Percentiles rank a stretch among this genome's conserved stretches.
Conservation (phyloP, 1,140 invertebrate species). For the Globodera ellingtonae region DNA sequence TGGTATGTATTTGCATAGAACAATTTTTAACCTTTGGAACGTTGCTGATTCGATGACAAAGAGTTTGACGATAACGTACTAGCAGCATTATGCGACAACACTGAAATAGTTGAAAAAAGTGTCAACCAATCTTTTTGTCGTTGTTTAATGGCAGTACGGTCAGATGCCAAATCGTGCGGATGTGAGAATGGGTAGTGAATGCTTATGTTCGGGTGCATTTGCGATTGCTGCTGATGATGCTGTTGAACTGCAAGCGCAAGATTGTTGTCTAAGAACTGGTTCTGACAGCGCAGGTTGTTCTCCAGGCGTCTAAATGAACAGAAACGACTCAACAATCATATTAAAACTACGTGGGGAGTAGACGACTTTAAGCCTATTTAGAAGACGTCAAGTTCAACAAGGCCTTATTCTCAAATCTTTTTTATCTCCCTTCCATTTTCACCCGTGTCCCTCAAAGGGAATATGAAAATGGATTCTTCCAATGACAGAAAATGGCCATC, state of each 20-base stretch:
- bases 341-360: not conserved
- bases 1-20: not conserved
- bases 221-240: not conserved
- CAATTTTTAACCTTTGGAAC: not conserved
- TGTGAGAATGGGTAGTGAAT: slow-evolving; percentile 2
- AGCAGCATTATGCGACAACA: not conserved
- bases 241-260: not conserved
- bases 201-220: not conserved
- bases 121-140: too few relatives aligned
- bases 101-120: not conserved
- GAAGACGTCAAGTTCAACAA: not conserved
- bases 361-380: not conserved
- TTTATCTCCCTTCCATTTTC: not conserved
- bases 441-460: not conserved
- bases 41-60: not conserved
- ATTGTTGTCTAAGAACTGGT: not conserved
- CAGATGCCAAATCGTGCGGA: not conserved
- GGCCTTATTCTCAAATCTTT: not conserved
- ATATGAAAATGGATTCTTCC: not conserved
- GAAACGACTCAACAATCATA: too few relatives aligned
- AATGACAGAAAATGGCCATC: not conserved
- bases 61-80: not conserved
- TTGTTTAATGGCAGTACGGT: not conserved
- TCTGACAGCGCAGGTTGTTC: slow-evolving; percentile 69
- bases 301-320: slow-evolving; percentile 10